These are phyloP conservation scores for Stenichneumon culpator DNA, from an alignment of 2,888 invertebrate species.

Conservation along the genomic window DNA sequence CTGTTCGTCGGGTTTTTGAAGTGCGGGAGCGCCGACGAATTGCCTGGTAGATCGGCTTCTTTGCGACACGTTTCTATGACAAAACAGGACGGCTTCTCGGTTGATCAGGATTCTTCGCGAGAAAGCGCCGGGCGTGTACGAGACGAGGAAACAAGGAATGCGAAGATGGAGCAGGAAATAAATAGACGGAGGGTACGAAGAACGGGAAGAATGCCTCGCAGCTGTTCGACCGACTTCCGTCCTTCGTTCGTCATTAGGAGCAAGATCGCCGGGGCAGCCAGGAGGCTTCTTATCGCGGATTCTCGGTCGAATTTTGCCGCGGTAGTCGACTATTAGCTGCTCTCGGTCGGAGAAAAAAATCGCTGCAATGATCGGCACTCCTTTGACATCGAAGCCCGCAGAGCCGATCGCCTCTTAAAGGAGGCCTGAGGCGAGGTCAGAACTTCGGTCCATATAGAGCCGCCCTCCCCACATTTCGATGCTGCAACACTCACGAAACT, in stretches of 20 bases:
- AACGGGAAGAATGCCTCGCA: constrained; percentile 25
- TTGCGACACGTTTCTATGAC: not conserved
- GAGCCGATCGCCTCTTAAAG: constrained; percentile 40
- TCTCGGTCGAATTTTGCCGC: constrained; percentile 27
- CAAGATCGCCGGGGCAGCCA: constrained; percentile 4
- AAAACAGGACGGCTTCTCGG: not conserved
- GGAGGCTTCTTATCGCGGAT: not conserved
- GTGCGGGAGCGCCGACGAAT: not conserved
- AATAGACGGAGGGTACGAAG: not conserved
- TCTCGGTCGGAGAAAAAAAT: not conserved
- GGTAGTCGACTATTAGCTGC: constrained; percentile 17
- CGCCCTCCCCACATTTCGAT: constrained; percentile 20
- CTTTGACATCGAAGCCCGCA: constrained; percentile 17
- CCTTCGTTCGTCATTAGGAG: constrained; percentile 24
- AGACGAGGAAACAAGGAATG: constrained; percentile 3
- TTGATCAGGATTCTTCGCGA: constrained; percentile 28
- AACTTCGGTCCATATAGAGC: constrained; percentile 42
- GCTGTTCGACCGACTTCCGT: constrained; percentile 35
- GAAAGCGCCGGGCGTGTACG: constrained; percentile 10
- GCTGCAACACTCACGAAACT: constrained; percentile 9
- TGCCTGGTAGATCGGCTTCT: constrained; percentile 19
- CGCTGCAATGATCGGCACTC: not conserved
- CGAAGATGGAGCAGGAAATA: not conserved
- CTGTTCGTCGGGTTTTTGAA: not conserved
- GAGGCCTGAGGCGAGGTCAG: constrained; percentile 57